Percentiles rank a stretch among this genome's conserved stretches.
Evolutionary conservation across 2,113 vertebrate genomes (phyloP).

Genomic region (Ctenomys sociabilis): DNA sequence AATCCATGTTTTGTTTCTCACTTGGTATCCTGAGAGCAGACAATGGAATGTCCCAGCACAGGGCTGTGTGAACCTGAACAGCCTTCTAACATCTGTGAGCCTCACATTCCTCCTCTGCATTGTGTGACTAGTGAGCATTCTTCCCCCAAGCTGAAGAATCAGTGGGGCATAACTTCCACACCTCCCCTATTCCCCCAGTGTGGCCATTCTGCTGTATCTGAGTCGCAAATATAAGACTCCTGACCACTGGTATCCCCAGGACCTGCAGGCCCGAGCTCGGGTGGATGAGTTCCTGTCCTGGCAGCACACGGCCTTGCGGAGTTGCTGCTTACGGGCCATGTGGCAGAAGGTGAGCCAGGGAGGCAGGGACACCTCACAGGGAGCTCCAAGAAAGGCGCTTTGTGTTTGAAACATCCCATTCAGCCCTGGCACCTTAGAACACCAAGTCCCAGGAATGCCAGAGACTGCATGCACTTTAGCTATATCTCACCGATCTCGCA

Average conservation of each 20-base stretch:
- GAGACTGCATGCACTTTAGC: background rate
- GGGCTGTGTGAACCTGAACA: background rate
- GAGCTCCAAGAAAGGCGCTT: background rate
- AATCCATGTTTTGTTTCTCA: background rate
- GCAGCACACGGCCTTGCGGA: slow-evolving; percentile 87
- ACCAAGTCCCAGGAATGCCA: background rate
- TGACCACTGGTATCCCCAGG: slow-evolving; percentile 89
- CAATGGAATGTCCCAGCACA: too few species aligned
- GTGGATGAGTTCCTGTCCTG: slow-evolving; percentile 90
- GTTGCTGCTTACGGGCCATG: slow-evolving; percentile 85
- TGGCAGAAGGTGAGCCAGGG: slow-evolving; percentile 85
- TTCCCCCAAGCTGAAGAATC: background rate
- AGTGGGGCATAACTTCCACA: slow-evolving; percentile 49
- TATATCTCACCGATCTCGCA: too few species aligned
- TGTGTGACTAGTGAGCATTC: background rate
- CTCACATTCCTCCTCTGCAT: background rate
- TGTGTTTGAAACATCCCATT: background rate
- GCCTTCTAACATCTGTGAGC: background rate
- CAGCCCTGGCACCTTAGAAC: background rate
- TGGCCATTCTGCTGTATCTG: slow-evolving; percentile 76
- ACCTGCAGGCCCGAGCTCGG: slow-evolving; percentile 85
- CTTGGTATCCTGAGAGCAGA: background rate
- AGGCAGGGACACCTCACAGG: background rate
- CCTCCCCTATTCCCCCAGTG: slow-evolving; percentile 69
- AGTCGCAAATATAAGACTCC: slow-evolving; percentile 63